These are phyloP conservation scores for Theristicus caerulescens DNA, from an alignment of 2,113 vertebrate species.

Conservation along the genomic window DNA sequence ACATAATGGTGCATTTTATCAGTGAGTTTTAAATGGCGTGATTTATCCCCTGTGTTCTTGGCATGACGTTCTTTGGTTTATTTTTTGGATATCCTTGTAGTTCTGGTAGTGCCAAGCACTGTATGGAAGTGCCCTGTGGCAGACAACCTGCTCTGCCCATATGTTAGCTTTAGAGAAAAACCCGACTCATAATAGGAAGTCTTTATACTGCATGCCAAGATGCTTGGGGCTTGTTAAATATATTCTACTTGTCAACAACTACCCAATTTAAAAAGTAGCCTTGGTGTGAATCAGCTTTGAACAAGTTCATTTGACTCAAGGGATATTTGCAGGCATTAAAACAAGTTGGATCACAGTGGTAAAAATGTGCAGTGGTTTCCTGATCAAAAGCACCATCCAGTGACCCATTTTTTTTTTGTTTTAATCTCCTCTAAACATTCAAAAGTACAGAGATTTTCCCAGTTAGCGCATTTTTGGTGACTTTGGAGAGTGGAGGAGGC, in stretches of 20 bases:
- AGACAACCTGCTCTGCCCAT: slow-evolving; percentile 50
- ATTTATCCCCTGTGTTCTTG: slow-evolving; percentile 29
- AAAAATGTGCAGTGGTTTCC: not conserved
- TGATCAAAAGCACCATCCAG: slow-evolving; percentile 6
- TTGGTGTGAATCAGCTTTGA: slow-evolving; percentile 47
- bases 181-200: slow-evolving; percentile 24
- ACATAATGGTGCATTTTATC: not conserved
- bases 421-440: not conserved
- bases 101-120: not conserved
- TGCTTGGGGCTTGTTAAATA: slow-evolving; percentile 53
- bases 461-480: not conserved
- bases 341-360: not conserved
- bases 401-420: not conserved
- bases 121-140: slow-evolving; percentile 29
- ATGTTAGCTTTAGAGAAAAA: slow-evolving; percentile 12
- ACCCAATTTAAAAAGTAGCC: slow-evolving; percentile 10
- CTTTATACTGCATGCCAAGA: slow-evolving; percentile 42
- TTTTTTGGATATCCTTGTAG: not conserved
- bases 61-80: not conserved
- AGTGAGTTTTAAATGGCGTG: not conserved
- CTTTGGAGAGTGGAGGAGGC: not conserved
- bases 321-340: slow-evolving; percentile 39
- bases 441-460: not conserved
- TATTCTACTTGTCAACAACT: slow-evolving; percentile 55
- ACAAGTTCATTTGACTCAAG: slow-evolving; percentile 46